A percentile compares a stretch with the other conserved stretches of the same genome.
phyloP scores from a whole-genome alignment of 2,113 vertebrate species.

The Limanda limanda region DNA sequence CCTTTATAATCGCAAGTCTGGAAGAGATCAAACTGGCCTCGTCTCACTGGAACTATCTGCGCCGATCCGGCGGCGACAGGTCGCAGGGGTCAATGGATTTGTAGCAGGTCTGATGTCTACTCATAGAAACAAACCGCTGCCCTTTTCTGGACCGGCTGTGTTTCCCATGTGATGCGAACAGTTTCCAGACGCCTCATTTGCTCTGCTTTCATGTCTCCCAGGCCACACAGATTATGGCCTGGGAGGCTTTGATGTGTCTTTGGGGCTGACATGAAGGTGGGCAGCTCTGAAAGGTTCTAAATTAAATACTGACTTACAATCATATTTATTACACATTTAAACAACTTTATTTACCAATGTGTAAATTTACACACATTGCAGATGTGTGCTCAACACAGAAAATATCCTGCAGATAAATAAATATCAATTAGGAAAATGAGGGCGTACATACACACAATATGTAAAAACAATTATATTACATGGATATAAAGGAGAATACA shows the following conservation, averaged over 20 bases:
- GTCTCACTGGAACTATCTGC: slow-evolving; percentile 25
- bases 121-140: slow-evolving; percentile 34
- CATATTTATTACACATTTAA: background rate
- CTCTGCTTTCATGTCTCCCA: slow-evolving; percentile 50
- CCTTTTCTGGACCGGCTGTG: slow-evolving; percentile 10
- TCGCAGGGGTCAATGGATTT: slow-evolving; percentile 2
- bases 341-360: too few relatives aligned
- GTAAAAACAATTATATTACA: too few relatives aligned
- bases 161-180: slow-evolving; percentile 5
- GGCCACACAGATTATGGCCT: slow-evolving; percentile 36
- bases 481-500: too few relatives aligned
- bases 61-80: background rate
- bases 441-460: too few relatives aligned
- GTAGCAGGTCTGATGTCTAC: background rate
- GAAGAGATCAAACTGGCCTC: slow-evolving; percentile 31
- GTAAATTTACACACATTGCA: too few relatives aligned
- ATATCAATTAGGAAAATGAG: too few relatives aligned
- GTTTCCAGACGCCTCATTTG: slow-evolving; percentile 40
- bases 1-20: slow-evolving; percentile 54
- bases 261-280: slow-evolving; percentile 40
- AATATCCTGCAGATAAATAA: too few relatives aligned
- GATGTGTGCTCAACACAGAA: too few relatives aligned
- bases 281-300: slow-evolving; percentile 34
- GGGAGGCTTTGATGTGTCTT: slow-evolving; percentile 47
- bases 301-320: slow-evolving; percentile 37